Base-by-base conservation (phyloP, 2,888 invertebrate species). In the Amphipoea oculea region DNA sequence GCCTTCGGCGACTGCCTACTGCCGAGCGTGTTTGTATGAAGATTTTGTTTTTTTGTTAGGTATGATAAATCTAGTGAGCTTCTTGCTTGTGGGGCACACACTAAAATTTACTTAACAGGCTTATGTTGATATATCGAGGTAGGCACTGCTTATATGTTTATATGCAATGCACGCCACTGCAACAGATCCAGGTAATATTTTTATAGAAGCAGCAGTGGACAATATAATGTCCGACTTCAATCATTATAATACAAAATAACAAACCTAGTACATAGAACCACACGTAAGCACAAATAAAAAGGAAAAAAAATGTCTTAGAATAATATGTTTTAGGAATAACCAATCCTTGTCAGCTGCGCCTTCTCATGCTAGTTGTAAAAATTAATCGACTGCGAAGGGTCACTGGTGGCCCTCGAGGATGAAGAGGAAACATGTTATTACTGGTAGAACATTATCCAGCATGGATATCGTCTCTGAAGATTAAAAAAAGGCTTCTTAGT, bases 331-430 rank as follows among this genome's bases (percentile, higher is more conserved):
- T 6, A 74, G 45, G 63, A 63, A 82, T 72, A 75, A 76, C 71
- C 63, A 62, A 72, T 83, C n/a, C 23, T 54, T 73, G 72, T 69
- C 88, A 89, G 82, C 82, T 88, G 89, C n/a, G 73, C 57, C 67
- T 76, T 89, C 88, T 70, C 89, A 89, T 76, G 79, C 42, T 75
- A 73, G 86, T 82, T 89, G 78, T 89, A 89, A 88, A 88, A 88
- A 88, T 88, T 89, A 81, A 88, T 88, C 86, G 88, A 76, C 81
- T 77, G 83, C 65, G 79, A 89, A 88, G 88, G 88, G 88, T 83
- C 76, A 78, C 78, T 77, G n/a, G 42, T 76, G 73, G 63, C 83
- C 71, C 85, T 87, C 76, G 67, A 76, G 73, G 87, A 81, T 74
- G 71, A 72, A 29, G 57, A 66, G 69, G 73, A 65, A 77, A 77